Conservation (phyloP, 2,888 invertebrate genomes). For the Odontocolon sp. region DNA sequence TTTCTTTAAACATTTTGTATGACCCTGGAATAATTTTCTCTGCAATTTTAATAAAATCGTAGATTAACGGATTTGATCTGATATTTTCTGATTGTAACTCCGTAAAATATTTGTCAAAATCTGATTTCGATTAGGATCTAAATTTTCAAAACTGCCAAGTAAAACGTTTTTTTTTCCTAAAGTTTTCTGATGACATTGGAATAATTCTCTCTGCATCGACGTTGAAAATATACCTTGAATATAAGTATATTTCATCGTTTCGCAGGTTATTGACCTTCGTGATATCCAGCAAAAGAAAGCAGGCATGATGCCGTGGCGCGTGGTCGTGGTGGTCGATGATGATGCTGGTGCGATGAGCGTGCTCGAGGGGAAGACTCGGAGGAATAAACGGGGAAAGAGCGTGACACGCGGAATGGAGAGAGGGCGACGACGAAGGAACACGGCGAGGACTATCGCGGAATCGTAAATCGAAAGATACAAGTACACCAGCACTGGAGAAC, state of each 20-base stretch:
- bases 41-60: too few species aligned
- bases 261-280: constrained; percentile 45
- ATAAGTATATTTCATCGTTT: constrained; percentile 25
- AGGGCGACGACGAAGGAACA: constrained; percentile 36
- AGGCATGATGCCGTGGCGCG: constrained; percentile 29
- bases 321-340: constrained; percentile 38
- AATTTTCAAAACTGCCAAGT: too few species aligned
- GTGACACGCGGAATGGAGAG: constrained; percentile 31
- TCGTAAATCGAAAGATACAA: constrained; percentile 68
- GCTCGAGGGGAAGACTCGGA: constrained; percentile 30
- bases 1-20: too few species aligned
- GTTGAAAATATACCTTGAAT: not conserved
- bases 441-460: constrained; percentile 60
- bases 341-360: constrained; percentile 43
- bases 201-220: too few species aligned
- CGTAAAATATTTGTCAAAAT: too few species aligned
- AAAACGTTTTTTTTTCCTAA: too few species aligned
- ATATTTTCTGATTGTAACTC: too few species aligned
- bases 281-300: constrained; percentile 42
- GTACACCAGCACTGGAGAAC: constrained; percentile 48
- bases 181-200: too few species aligned
- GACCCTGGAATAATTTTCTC: too few species aligned
- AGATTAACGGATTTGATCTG: too few species aligned
- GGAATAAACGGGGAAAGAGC: constrained; percentile 35
- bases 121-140: too few species aligned